Evolutionary conservation across 2,113 vertebrate genomes (phyloP), one percentile per base, ranked within the genome.

Genomic region (Xiphias gladius): DNA sequence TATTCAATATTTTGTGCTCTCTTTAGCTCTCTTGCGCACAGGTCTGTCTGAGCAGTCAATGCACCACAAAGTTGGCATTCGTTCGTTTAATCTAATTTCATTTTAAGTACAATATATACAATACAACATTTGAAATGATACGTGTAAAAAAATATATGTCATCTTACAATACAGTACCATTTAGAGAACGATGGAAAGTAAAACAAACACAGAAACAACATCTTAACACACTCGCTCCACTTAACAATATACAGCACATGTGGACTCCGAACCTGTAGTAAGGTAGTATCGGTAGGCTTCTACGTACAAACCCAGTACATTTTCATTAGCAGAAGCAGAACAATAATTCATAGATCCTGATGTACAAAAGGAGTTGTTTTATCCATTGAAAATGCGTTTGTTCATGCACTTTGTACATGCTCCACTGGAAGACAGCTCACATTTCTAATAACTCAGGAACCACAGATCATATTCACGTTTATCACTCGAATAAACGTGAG

Each of bases 131-230:
- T 89, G 71, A 94, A 93, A 93, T 93, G 86, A 93, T 93, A 93
- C 73, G 76, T 86, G 91, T 95, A 96, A 95, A 96, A 96, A 95
- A 95, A 95, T 95, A 96, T 94, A 95, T 91, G 90, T 94, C 90
- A 93, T 95, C 91, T 95, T 95, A 95, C 95, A 94, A 93, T 95
- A 96, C 94, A 94, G 93, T 92, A 95, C 94, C 89, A 90, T 89
- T 88, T 89, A 73, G 92, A 93, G 89, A 92, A 94, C 83, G 12
- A 90, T 86, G 85, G 81, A 90, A 84, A 80, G 86, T 80, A 89
- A 86, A 92, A 89, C 77, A 62, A 78, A 93, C 80, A 94, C 88
- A 32, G 74, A 78, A 90, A 92, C 91, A 88, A 94, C 90, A 93
- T 77, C 79, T 80, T 54, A 70, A 91, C 89, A 87, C 88, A 88